Base-by-base conservation (phyloP, 2,888 invertebrate species). In the Dinocampus coccinellae region DNA sequence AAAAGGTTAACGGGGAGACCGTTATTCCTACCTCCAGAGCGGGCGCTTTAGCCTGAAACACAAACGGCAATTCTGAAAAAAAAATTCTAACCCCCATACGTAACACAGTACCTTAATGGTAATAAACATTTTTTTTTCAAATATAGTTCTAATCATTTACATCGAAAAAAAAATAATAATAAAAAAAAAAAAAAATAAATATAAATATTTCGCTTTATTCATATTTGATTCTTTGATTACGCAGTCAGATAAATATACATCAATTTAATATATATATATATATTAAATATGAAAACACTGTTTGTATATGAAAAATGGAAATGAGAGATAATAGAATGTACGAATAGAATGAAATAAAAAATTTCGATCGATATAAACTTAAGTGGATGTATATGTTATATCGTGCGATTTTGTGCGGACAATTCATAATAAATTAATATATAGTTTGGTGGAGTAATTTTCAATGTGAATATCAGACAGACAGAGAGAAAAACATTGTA, bases 11-110 rank as follows among this genome's bases (percentile, higher is more conserved):
- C 75, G 77, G 82, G 81, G 80, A 80, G 80, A 84, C 79, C 76
- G 80, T 83, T 81, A 83, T 81, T 85, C 85, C 82, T 86, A 86
- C 85, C 85, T 85, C 85, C 82, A 84, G 83, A 81, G 83, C 83
- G 83, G 85, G 84, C 76, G 85, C 79, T 85, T 86, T 85, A 81
- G 85, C 83, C 85, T 86, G 85, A 85, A 86, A 86, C 85, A 86
- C 85, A 86, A 86, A 85, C 80, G 83, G 83, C 82, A 85, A 82
- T 82, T 79, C 82, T 85, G 84, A 84, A 84, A 83, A 81, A n/a
- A 80, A 77, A 79, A 73, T 67, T 47, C 57, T 67, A 39, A 53
- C 34, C 57, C 34, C 20, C 55, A 16, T n/a, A 16, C 47, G 47
- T 16, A 16, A 16, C 16, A 47, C 47, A 47, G 7, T 16, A n/a